Base-by-base conservation (phyloP, 1,140 invertebrate genomes). In the Pseudomyrmex sp. region DNA sequence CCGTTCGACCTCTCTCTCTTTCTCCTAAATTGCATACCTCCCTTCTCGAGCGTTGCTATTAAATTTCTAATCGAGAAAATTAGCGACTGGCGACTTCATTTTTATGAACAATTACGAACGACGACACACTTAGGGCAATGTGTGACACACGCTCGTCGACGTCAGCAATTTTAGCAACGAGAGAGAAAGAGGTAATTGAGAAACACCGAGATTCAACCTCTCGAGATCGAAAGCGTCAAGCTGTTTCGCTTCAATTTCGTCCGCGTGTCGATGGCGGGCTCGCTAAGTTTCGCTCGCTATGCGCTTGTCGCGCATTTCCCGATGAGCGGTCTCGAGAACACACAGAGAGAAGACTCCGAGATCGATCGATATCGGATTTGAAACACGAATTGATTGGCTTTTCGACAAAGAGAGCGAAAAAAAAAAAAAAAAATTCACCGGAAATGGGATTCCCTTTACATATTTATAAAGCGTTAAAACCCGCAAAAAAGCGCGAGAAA, bases 221-320 rank as follows among this genome's bases (percentile, higher is more conserved):
- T 48, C 66, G 15, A 35, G 35, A 63, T 75, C 79, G 79, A 75
- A 48, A 44, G 72, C 50, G 59, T 82, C 79, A 82, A 82, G 58
- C 79, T 75, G 69, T 82, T 75, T 62, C 70, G 79, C 70, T 82
- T 62, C 72, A 80, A 80, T 80, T 80, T 80, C 46, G 44, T 44
- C 56, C 66, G 54, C 66, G 76, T 72, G 66, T 80, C 76, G 76
- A 79, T 79, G 54, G 76, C 35, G 35, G 4, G 76, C 50, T 23
- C 20, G 20, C 76, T 66, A 80, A 80, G 76, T 80, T 80, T 80
- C 66, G 44, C 66, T 80, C 66, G 35, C 35, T 50, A n/a, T 68
- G 70, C 76, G 66, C 76, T 35, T 35, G 35, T 35, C 35, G 66
- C 44, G 76, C 66, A 72, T 80, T 80, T 80, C 66, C 66, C 23